Evolutionary conservation across 2,888 invertebrate genomes (phyloP).

Genomic region (Shargacucullia verbasci): DNA sequence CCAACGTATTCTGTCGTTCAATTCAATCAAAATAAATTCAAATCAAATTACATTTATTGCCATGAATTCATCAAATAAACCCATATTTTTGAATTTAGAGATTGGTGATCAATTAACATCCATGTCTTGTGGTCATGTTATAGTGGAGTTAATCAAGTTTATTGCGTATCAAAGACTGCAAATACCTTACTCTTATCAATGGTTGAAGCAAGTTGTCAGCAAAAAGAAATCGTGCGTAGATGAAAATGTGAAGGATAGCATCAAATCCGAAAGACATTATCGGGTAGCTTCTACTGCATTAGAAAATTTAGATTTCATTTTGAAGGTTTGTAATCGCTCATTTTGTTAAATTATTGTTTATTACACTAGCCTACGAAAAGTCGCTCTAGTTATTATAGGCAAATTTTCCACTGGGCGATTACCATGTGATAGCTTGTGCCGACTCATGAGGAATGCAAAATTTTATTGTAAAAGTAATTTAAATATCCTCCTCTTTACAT

Average conservation of each 20-base stretch:
- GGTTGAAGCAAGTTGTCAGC: constrained; percentile 82
- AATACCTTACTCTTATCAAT: constrained; percentile 86
- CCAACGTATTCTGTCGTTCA: no score
- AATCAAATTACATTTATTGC: no score
- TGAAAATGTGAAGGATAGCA: constrained; percentile 69
- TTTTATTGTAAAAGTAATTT: no score
- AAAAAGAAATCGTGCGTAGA: constrained; percentile 71
- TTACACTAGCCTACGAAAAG: no score
- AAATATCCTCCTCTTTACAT: no score
- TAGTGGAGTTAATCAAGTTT: constrained; percentile 89
- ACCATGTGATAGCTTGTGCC: no score
- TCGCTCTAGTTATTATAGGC: no score
- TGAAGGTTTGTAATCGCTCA: constrained; percentile 69
- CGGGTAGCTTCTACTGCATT: constrained; percentile 78
- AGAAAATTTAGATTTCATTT: constrained; percentile 81
- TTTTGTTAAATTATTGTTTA: no score
- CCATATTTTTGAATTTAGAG: constrained; percentile 74
- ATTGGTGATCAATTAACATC: constrained; percentile 88
- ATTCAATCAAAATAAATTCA: no score
- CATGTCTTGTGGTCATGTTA: constrained; percentile 87
- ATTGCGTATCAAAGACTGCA: constrained; percentile 89
- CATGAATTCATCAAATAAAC: constrained; percentile 61
- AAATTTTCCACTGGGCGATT: no score
- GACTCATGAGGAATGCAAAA: no score
- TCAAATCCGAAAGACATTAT: constrained; percentile 82